Evolutionary conservation across 2,797 vertebrate genomes (phyloP), one percentile per base, ranked within the genome.

Genomic region (Amazona ochrocephala): DNA sequence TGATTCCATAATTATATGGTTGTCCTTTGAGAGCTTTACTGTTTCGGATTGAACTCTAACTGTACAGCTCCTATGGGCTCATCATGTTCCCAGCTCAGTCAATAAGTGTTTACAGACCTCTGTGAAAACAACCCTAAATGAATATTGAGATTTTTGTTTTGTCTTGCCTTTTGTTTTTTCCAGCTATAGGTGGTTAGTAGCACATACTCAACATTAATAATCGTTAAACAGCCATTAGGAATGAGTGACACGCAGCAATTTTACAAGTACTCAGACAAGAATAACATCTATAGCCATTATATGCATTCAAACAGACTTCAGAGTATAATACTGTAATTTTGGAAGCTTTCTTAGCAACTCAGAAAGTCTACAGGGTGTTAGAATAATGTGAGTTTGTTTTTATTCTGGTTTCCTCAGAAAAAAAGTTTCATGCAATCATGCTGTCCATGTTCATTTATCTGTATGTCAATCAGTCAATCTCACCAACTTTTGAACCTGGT

Each of bases 331-430:
- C 44, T 78, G 22, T 89, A 89, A 87, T 94, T 92, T 68, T 42
- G 26, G 74, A 91, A 83, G 56, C 27, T 84, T 85, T 96, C 85
- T 84, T 76, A 88, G 58, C 29, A 84, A 88, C 64, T 91, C 44
- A 27, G 23, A 76, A 85, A 87, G 61, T 75, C 65, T 65, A 47
- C 73, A 83, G 73, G 29, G 13, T 88, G 34, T 65, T 87, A 58
- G 41, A 90, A 44, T 72, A 86, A 74, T 72, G 10, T 34, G 10
- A 70, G 13, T 72, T 90, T 94, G 83, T 92, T 95, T 94, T 95
- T 91, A 89, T 87, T 41, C 29, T 74, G 8, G 18, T 84, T 96
- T 81, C 42, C 76, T 68, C 58, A 91, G 81, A 85, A 67, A 20
- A 74, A 76, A 68, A 37, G 12, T 60, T 89, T 70, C 64, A 70